phyloP scores from a whole-genome alignment of 2,113 vertebrate genomes.

The Labeo catla region DNA sequence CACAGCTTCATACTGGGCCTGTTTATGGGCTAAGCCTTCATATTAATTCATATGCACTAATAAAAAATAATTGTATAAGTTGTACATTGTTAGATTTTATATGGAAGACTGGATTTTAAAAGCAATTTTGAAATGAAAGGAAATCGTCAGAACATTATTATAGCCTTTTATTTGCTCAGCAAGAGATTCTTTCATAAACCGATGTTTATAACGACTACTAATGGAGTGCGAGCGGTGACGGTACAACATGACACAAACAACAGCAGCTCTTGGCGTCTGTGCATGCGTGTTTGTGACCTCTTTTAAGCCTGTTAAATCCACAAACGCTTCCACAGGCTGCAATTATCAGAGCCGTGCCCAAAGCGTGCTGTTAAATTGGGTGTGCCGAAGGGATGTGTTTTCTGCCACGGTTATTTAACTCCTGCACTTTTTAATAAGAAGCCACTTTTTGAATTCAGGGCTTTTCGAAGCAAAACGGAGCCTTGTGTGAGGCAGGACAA shows the following conservation, averaged over 20 bases:
- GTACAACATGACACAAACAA: background rate
- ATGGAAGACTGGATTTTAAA: background rate
- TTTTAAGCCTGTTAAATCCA: slow-evolving; percentile 10
- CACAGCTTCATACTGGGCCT: background rate
- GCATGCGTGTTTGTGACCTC: slow-evolving; percentile 10
- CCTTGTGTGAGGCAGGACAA: background rate
- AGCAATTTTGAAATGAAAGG: background rate
- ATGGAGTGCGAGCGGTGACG: background rate
- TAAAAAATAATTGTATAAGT: background rate
- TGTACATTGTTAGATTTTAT: background rate
- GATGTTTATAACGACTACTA: background rate
- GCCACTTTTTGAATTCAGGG: background rate
- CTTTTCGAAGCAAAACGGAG: background rate
- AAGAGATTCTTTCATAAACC: background rate
- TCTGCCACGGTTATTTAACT: background rate
- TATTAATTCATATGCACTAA: background rate
- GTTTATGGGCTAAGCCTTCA: slow-evolving; percentile 5
- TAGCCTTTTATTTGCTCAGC: background rate
- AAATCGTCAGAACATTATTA: background rate
- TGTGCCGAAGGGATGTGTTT: slow-evolving; percentile 11
- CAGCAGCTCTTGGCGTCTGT: background rate
- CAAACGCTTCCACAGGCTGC: slow-evolving; percentile 60
- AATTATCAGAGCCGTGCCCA: slow-evolving; percentile 69
- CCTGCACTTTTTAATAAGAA: slow-evolving; percentile 8
- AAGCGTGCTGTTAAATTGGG: slow-evolving; percentile 38